Conservation (phyloP, 2,797 vertebrate species). For the Erithacus rubecula region DNA sequence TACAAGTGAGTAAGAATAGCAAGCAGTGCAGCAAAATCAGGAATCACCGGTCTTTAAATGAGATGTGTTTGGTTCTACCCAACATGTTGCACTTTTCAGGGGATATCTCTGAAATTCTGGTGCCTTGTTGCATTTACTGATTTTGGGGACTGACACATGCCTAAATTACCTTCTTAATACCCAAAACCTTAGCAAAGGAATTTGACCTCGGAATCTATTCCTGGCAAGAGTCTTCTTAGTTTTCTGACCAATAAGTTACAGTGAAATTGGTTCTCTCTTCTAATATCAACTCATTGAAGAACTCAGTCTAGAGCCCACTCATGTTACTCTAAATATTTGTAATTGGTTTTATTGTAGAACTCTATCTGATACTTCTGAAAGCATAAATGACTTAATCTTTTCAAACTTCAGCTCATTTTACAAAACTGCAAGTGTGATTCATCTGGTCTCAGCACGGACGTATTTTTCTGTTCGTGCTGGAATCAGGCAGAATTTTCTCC, state of each 20-base stretch:
- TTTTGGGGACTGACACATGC: background rate
- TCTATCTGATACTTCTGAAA: background rate
- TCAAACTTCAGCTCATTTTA: background rate
- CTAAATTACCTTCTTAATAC: background rate
- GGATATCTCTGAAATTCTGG: background rate
- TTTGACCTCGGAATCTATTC: background rate
- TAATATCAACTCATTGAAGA: background rate
- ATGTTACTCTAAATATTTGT: background rate
- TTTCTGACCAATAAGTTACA: background rate
- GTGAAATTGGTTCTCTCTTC: background rate
- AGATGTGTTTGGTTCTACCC: fast-evolving
- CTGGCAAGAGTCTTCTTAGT: background rate
- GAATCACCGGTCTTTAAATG: background rate
- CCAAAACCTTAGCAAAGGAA: background rate
- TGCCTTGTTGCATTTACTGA: background rate
- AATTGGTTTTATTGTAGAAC: background rate
- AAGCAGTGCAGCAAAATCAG: background rate
- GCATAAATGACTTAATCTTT: background rate
- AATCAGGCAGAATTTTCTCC: background rate
- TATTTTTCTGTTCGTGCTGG: background rate
- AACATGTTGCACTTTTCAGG: background rate
- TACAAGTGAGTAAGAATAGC: background rate
- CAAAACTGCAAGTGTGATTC: background rate
- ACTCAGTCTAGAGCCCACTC: background rate
- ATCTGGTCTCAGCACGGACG: fast-evolving